These are phyloP conservation scores for Hypomecis punctinalis DNA, from an alignment of 2,888 invertebrate genomes.

Conservation along the genomic window DNA sequence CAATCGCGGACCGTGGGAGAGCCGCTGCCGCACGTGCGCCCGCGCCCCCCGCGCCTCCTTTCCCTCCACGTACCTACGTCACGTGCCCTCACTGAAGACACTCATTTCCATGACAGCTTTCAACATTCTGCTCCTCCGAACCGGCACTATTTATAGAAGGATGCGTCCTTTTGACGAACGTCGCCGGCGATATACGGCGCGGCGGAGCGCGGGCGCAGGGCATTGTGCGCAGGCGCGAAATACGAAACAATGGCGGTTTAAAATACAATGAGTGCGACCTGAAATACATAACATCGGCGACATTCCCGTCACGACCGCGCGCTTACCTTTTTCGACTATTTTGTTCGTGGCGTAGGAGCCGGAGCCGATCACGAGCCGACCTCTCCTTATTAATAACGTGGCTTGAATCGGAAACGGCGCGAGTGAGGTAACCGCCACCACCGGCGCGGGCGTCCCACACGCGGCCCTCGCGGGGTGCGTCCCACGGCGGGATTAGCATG, in stretches of 20 bases:
- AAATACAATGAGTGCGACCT: constrained; percentile 81
- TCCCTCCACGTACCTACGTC: too few species aligned
- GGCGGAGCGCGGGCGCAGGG: constrained; percentile 48
- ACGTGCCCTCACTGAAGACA: not conserved
- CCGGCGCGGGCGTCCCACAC: constrained; percentile 35
- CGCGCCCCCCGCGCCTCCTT: not conserved
- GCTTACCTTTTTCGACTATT: constrained; percentile 80
- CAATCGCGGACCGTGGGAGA: constrained; percentile 71
- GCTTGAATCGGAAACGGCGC: constrained; percentile 69
- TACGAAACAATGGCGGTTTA: constrained; percentile 82
- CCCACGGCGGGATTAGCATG: constrained; percentile 53
- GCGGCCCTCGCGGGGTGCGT: constrained; percentile 30
- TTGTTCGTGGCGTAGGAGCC: constrained; percentile 64
- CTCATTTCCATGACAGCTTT: constrained; percentile 3
- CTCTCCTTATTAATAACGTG: constrained; percentile 80
- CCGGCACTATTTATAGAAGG: constrained; percentile 54
- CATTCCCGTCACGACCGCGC: constrained; percentile 81
- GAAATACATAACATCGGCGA: constrained; percentile 75
- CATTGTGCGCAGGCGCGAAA: constrained; percentile 74
- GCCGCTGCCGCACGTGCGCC: constrained; percentile 55
- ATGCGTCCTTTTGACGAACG: constrained; percentile 55
- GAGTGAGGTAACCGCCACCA: constrained; percentile 43
- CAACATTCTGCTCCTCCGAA: constrained; percentile 14
- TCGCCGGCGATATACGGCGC: constrained; percentile 48
- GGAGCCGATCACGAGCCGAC: constrained; percentile 65